Conservation (phyloP, 2,797 vertebrate species). For the Sphenopsis melanotis region DNA sequence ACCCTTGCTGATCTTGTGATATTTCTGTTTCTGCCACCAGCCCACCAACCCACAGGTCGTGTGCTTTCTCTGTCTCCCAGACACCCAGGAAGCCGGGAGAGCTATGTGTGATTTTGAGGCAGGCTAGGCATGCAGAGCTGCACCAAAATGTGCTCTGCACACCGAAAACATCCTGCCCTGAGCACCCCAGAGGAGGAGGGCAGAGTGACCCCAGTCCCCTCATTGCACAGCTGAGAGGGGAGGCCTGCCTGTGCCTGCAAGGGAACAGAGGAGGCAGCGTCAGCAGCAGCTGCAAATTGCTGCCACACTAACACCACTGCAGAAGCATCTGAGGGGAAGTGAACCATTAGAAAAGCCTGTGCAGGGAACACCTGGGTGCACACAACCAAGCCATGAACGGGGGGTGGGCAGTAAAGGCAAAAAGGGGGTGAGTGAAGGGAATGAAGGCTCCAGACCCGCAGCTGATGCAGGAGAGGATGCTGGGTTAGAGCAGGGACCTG, state of each 20-base stretch:
- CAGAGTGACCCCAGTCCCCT: not conserved
- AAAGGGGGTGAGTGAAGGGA: not conserved
- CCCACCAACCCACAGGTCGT: not conserved
- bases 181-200: fast-evolving
- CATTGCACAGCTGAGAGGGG: fast-evolving
- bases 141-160: fast-evolving
- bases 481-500: fast-evolving
- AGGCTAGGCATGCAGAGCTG: not conserved
- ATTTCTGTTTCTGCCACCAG: not conserved
- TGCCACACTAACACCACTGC: not conserved
- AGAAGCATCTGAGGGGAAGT: not conserved
- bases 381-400: fast-evolving
- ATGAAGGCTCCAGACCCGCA: fast-evolving
- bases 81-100: fast-evolving
- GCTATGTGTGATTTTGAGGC: not conserved
- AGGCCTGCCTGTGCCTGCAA: not conserved
- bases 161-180: not conserved
- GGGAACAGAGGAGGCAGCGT: not conserved
- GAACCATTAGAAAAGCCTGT: not conserved
- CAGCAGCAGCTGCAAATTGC: not conserved
- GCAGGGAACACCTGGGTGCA: not conserved
- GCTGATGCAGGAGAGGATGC: not conserved
- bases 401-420: not conserved
- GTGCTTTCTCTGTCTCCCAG: not conserved
- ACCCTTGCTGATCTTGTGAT: not conserved